A percentile compares a stretch with the other conserved stretches of the same genome.
Evolutionary conservation across 2,797 vertebrate genomes (phyloP).

Genomic region (Pagetopsis macropterus): DNA sequence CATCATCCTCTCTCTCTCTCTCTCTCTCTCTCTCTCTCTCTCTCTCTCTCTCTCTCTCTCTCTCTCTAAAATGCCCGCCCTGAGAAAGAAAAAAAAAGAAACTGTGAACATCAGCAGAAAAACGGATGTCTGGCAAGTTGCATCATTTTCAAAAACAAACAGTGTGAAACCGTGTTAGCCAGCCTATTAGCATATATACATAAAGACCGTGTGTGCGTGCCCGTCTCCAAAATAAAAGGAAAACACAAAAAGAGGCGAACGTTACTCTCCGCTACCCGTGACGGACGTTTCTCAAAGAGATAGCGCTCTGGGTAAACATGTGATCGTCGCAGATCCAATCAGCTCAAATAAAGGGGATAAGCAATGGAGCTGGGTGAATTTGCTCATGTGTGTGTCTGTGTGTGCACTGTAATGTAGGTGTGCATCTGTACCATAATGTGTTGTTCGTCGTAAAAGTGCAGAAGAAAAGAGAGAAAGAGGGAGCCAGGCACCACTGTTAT

Average conservation of each 20-base stretch:
- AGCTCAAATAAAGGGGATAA: constrained; percentile 80
- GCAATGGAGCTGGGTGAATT: constrained; percentile 71
- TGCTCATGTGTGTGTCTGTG: constrained; percentile 34
- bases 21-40: constrained; percentile 56
- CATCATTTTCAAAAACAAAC: constrained; percentile 84
- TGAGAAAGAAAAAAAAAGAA: constrained; percentile 69
- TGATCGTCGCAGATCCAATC: constrained; percentile 80
- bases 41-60: constrained; percentile 42
- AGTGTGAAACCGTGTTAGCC: constrained; percentile 82
- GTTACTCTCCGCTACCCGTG: constrained; percentile 78
- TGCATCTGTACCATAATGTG: constrained; percentile 57
- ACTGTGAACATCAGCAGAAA: constrained; percentile 82
- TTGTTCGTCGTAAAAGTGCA: constrained; percentile 62
- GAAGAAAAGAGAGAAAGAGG: constrained; percentile 50
- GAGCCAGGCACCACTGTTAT: constrained; percentile 72
- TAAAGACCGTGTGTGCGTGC: constrained; percentile 75
- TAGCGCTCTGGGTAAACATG: constrained; percentile 81
- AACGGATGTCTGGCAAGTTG: constrained; percentile 85
- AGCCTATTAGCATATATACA: constrained; percentile 83
- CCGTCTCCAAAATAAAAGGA: constrained; percentile 78
- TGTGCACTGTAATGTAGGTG: constrained; percentile 66
- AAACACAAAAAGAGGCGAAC: constrained; percentile 75
- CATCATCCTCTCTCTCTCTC: constrained; percentile 30
- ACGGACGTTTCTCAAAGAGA: constrained; percentile 82
- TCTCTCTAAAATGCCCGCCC: constrained; percentile 67